Evolutionary conservation across 2,888 invertebrate species (phyloP), one percentile per base, ranked within the genome.

Genomic region (Plagodis dolabraria): DNA sequence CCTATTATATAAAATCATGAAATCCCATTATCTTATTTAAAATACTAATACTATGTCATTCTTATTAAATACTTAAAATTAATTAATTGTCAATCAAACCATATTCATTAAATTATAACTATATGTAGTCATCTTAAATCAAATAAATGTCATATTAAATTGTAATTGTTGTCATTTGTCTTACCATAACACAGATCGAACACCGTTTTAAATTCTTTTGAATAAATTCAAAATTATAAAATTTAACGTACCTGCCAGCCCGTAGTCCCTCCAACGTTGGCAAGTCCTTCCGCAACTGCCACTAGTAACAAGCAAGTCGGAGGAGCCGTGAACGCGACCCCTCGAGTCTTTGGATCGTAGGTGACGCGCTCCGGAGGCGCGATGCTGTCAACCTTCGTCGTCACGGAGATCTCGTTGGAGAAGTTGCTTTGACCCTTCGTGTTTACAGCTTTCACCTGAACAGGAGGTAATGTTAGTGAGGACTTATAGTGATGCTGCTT

Each of bases 381-480:
- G 53, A 98, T 97, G 76, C 96, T 94, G 69, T 97, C 97, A 12
- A 98, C 97, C 72, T 96, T 96, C 0, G 98, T 98, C 5, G 96
- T 95, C 44, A 96, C 96, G 0, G 95, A 94, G 47, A 97, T 95
- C 80, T 97, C 97, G 74, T 97, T 96, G 0, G 98, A 98, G 77
- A 96, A 97, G 68, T 97, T 96, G 64, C 98, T 98, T 69, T 96
- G 95, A 11, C 97, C 97, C 84, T 97, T 97, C 0, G 97, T 96
- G 79, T 98, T 98, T 65, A 97, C 94, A 0, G 98, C 98, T 87
- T 97, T 97, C 60, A 97, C 95, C 95, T 95, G 82, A 7, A 83
- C 61, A 59, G 50, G 7, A 55, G 47, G 57, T 6, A 33, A 33
- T 7, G 7, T 72, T 57, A 71, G 54, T 42, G 48, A 47, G 51